Evolutionary conservation across 2,888 invertebrate genomes (phyloP).

Genomic region (Spisula subtruncata): DNA sequence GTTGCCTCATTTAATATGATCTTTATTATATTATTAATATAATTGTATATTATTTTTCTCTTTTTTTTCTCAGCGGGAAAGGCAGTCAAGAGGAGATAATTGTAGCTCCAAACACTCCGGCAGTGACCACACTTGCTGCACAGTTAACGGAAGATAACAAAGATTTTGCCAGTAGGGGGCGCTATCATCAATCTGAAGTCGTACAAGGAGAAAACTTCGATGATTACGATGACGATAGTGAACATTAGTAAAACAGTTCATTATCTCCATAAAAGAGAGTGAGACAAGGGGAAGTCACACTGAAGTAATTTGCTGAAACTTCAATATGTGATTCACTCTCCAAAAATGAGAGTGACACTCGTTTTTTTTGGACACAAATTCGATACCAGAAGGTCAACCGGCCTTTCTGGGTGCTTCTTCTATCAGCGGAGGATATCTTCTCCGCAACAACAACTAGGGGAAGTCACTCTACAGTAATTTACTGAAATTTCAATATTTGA

Average conservation of each 20-base stretch:
- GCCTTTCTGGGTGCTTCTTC: no score
- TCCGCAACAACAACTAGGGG: no score
- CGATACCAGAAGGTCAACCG: no score
- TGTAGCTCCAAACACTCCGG: conserved; percentile 87
- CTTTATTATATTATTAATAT: no score
- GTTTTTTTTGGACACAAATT: no score
- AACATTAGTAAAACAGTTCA: neutral
- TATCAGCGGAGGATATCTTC: no score
- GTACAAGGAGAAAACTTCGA: conserved; percentile 87
- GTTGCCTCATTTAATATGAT: no score
- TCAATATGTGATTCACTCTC: no score
- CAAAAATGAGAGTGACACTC: no score
- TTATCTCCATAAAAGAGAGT: neutral
- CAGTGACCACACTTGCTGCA: conserved; percentile 92
- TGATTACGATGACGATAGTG: conserved; percentile 79
- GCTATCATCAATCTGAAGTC: conserved; percentile 93
- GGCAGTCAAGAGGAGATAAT: conserved; percentile 86
- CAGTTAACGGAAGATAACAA: conserved; percentile 98
- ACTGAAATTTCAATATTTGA: no score
- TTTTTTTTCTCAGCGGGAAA: conserved; percentile 78
- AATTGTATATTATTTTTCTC: neutral
- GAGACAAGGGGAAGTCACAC: neutral
- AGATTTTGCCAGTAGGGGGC: conserved; percentile 96
- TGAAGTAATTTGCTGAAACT: neutral
- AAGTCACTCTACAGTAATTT: neutral